phyloP scores from a whole-genome alignment of 2,797 vertebrate species.

The Decapterus maruadsi region DNA sequence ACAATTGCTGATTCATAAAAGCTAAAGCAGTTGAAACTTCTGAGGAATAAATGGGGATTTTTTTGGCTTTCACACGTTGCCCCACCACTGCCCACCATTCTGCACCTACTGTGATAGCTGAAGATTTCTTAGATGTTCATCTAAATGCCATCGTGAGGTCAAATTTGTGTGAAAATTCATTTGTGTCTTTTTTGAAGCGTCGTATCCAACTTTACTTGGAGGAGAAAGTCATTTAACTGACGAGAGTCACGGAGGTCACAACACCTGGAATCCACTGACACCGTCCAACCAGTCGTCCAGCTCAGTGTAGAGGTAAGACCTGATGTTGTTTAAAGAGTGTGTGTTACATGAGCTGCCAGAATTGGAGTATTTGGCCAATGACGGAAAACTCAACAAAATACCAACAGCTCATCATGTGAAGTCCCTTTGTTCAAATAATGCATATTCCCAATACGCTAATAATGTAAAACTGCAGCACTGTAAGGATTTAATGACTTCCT shows the following conservation, averaged over 20 bases:
- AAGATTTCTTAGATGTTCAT: no score
- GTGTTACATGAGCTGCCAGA: not conserved
- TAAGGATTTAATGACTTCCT: no score
- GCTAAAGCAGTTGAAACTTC: not conserved
- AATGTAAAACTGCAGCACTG: not conserved
- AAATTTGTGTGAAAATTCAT: not conserved
- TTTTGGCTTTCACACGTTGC: not conserved
- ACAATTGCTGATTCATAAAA: not conserved
- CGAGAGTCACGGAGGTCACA: conserved; percentile 11
- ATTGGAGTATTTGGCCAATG: not conserved
- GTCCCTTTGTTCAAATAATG: conserved; percentile 24
- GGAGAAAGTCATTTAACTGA: conserved; percentile 45
- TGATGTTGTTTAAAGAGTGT: not conserved
- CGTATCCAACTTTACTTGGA: conserved; percentile 8
- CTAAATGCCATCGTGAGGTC: no score
- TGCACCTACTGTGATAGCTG: no score
- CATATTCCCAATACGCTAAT: not conserved
- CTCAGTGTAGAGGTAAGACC: conserved; percentile 70
- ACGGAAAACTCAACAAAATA: not conserved
- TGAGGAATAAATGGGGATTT: no score
- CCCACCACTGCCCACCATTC: no score
- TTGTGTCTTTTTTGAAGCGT: conserved; percentile 52
- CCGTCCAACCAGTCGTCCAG: conserved; percentile 68
- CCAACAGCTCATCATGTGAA: not conserved
- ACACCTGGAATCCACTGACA: conserved; percentile 38